Percentiles rank a stretch among this genome's conserved stretches.
These are phyloP conservation scores for Hippocampus abdominalis DNA, from an alignment of 2,113 vertebrate species.

Conservation along the genomic window DNA sequence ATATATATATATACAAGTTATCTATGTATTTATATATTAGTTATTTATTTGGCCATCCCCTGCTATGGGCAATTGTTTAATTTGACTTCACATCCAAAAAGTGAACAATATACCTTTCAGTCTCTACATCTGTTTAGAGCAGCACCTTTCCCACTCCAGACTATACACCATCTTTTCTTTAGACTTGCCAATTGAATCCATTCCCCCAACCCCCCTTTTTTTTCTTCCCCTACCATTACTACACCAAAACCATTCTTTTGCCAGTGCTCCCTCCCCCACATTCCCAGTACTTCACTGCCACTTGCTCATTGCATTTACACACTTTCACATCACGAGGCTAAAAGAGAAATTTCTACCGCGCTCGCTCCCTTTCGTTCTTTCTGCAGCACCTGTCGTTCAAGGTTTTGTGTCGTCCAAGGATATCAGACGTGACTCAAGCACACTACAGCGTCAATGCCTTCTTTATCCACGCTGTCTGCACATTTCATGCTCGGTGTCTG, in stretches of 20 bases:
- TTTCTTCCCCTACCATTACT: conserved; percentile 5
- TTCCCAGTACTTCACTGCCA: conserved; percentile 31
- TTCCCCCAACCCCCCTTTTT: not conserved
- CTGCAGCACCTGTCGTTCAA: conserved; percentile 26
- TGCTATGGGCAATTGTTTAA: too few relatives aligned
- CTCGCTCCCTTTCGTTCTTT: not conserved
- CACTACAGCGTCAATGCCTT: conserved; percentile 17
- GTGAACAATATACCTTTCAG: not conserved
- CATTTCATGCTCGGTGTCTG: conserved; percentile 40
- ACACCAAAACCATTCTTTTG: conserved; percentile 19
- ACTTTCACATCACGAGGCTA: conserved; percentile 40
- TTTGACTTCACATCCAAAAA: not conserved
- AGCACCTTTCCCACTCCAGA: conserved; percentile 1
- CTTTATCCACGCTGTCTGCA: conserved; percentile 46
- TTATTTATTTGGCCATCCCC: too few relatives aligned
- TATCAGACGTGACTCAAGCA: conserved; percentile 38
- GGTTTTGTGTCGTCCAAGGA: conserved; percentile 21
- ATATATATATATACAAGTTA: too few relatives aligned
- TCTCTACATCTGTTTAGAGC: not conserved
- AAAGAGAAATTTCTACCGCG: conserved; percentile 21
- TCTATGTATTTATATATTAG: too few relatives aligned
- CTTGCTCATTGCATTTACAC: conserved; percentile 29
- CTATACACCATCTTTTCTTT: conserved; percentile 1
- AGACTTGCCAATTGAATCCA: not conserved
- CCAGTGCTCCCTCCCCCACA: conserved; percentile 43